A percentile compares a stretch with the other conserved stretches of the same genome.
Conservation (phyloP, 1,140 invertebrate genomes). For the Drosophila lini region DNA sequence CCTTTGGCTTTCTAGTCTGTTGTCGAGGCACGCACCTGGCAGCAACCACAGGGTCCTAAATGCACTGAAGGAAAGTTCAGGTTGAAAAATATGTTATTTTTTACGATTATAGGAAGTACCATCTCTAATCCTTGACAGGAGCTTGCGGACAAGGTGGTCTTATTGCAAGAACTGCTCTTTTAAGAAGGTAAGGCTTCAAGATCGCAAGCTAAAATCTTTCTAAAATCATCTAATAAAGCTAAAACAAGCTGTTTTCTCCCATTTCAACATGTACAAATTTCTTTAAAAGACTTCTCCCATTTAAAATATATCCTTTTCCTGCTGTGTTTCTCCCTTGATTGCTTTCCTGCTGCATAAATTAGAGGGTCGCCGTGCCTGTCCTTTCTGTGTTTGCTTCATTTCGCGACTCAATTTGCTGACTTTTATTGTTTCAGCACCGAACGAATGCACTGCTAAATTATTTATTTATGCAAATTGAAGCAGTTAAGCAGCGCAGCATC, state of each 20-base stretch:
- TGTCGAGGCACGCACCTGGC: constrained; percentile 61
- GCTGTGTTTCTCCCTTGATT: constrained; percentile 17
- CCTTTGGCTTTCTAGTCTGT: constrained; percentile 8
- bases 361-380: constrained; percentile 29
- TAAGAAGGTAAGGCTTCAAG: too few relatives aligned
- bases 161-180: too few relatives aligned
- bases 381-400: constrained; percentile 40
- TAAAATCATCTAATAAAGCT: background rate
- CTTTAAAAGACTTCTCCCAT: background rate
- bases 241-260: background rate
- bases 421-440: constrained; percentile 68
- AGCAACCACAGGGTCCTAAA: background rate
- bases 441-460: constrained; percentile 69
- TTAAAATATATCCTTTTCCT: constrained; percentile 6
- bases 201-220: too few relatives aligned
- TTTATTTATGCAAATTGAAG: constrained; percentile 82
- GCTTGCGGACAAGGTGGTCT: too few relatives aligned
- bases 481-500: constrained; percentile 61
- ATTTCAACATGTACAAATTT: background rate
- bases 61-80: background rate
- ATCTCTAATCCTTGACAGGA: too few relatives aligned
- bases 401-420: constrained; percentile 76
- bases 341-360: constrained; percentile 67
- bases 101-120: too few relatives aligned
- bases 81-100: background rate